Evolutionary conservation across 2,797 vertebrate species (phyloP), one percentile per base, ranked within the genome.

Genomic region (Melanotaenia trifasciata): DNA sequence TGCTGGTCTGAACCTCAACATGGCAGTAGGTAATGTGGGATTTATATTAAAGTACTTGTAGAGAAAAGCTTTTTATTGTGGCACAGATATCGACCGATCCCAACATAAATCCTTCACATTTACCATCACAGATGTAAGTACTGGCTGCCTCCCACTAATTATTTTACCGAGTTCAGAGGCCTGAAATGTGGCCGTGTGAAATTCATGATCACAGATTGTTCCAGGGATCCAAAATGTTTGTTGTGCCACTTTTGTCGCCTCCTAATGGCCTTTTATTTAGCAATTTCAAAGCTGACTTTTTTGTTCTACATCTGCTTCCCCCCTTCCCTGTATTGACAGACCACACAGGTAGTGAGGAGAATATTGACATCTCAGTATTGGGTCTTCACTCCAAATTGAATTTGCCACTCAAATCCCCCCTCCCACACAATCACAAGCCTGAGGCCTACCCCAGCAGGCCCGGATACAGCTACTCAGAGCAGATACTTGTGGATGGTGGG

Each of bases 401-500:
- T 90, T 95, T 96, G 81, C 94, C 94, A 84, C 87, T 92, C 87
- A 96, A 95, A 88, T 81, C 89, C 79, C 72, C 95, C 93, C 91
- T 80, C 91, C 82, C 95, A 95, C 86, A 93, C 95, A 91, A 94
- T 94, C 89, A 94, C 93, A 2, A 91, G 87, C 87, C 92, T 18
- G 92, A 93, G 80, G 87, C 95, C 66, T 95, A 93, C 89, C 86
- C 86, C 87, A 67, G 94, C 89, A 96, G 96, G 89, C 89, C 95
- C 1, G 94, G 94, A 93, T 93, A 94, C 90, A 87, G 85, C 90
- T 95, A 94, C 86, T 95, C 94, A 93, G 94, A 96, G 76, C 95
- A 93, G 91, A 90, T 93, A 82, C 96, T 94, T 93, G 69, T 95
- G 76, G 92, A 95, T 60, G 97, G 97, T 98, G 95, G 96, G 95